These are phyloP conservation scores for Neodontobutis hainanensis DNA, from an alignment of 2,113 vertebrate species.

Conservation along the genomic window DNA sequence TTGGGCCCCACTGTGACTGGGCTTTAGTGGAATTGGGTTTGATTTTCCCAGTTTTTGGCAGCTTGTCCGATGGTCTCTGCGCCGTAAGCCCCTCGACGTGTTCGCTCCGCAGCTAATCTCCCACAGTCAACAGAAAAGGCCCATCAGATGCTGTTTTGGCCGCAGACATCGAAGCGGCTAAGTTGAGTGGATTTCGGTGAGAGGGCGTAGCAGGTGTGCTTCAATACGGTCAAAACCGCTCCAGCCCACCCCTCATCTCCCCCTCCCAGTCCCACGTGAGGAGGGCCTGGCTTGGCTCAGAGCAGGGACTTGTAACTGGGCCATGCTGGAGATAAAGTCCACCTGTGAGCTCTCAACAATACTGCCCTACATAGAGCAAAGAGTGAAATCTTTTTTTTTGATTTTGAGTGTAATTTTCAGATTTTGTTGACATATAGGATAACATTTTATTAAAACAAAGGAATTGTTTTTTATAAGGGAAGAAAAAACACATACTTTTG, in stretches of 20 bases:
- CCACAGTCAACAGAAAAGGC: slow-evolving; percentile 82
- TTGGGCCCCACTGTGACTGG: slow-evolving; percentile 47
- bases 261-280: slow-evolving; percentile 32
- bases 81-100: slow-evolving; percentile 68
- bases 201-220: slow-evolving; percentile 73
- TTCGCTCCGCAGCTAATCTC: slow-evolving; percentile 79
- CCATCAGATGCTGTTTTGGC: slow-evolving; percentile 84
- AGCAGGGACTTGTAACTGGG: slow-evolving; percentile 41
- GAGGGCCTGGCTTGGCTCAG: slow-evolving; percentile 60
- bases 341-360: slow-evolving; percentile 62
- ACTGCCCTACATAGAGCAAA: slow-evolving; percentile 48
- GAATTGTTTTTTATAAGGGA: too few relatives aligned
- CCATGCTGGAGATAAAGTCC: slow-evolving; percentile 54
- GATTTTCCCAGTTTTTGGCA: slow-evolving; percentile 58
- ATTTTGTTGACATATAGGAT: too few relatives aligned
- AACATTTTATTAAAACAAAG: too few relatives aligned
- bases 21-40: slow-evolving; percentile 48
- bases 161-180: slow-evolving; percentile 64
- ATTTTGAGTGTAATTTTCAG: too few relatives aligned
- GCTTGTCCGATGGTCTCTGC: slow-evolving; percentile 55
- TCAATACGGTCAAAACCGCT: slow-evolving; percentile 75
- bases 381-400: slow-evolving; percentile 10
- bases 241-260: slow-evolving; percentile 50
- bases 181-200: slow-evolving; percentile 78
- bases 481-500: too few relatives aligned